Conservation (phyloP, 35 echinoderm and acorn worm species). For the Patiria miniata region DNA sequence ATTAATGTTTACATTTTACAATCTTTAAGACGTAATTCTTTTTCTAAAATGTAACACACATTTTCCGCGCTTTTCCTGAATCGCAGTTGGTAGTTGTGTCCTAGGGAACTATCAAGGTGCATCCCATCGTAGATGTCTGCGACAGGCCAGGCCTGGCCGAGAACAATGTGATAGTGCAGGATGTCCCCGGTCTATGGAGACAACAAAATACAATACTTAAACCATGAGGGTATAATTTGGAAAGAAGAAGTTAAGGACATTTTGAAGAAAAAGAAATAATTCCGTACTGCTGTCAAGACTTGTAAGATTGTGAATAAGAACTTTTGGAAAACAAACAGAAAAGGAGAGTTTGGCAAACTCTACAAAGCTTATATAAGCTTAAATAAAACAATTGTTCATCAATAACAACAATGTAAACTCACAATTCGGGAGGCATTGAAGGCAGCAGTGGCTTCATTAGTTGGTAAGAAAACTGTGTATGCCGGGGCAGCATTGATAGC, state of each 20-base stretch:
- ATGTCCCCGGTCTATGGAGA: not conserved
- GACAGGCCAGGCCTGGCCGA: not conserved
- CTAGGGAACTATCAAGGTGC: not conserved
- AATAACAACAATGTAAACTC: not conserved
- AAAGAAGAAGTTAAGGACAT: too few relatives aligned
- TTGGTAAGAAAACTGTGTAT: not conserved
- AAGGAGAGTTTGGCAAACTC: too few relatives aligned
- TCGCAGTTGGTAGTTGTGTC: constrained; percentile 39
- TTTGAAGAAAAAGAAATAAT: too few relatives aligned
- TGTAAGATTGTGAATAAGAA: too few relatives aligned
- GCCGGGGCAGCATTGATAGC: not conserved
- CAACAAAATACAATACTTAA: not conserved
- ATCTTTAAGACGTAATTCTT: too few relatives aligned
- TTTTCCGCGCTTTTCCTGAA: not conserved
- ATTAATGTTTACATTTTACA: too few relatives aligned
- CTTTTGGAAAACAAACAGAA: too few relatives aligned
- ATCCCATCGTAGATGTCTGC: constrained; percentile 25
- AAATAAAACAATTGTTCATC: too few relatives aligned
- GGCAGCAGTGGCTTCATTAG: not conserved
- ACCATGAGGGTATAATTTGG: not conserved
- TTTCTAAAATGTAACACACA: not conserved
- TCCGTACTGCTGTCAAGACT: too few relatives aligned
- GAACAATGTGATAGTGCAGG: constrained; percentile 4
- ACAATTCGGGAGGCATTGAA: constrained; percentile 16
- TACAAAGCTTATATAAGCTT: too few relatives aligned